These are phyloP conservation scores for Heteropelma amictum DNA, from an alignment of 2,888 invertebrate species.

Conservation along the genomic window DNA sequence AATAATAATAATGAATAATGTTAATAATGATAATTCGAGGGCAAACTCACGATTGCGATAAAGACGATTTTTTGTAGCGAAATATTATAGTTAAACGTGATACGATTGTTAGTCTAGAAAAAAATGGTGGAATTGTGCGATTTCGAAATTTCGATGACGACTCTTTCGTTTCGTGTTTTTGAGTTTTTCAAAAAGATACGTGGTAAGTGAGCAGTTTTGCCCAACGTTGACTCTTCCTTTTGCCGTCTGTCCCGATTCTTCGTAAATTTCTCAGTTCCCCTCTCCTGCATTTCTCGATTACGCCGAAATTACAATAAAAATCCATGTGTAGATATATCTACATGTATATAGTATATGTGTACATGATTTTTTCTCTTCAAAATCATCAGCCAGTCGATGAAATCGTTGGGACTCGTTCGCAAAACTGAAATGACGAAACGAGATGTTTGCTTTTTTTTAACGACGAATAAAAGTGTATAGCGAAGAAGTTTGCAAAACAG, in stretches of 20 bases:
- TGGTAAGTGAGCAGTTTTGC: neutral
- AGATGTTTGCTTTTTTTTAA: neutral
- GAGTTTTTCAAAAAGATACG: neutral
- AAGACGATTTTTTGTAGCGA: conserved; percentile 58
- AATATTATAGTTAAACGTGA: conserved; percentile 58
- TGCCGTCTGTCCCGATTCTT: neutral
- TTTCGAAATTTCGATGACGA: conserved; percentile 19
- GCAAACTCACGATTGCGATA: conserved; percentile 58
- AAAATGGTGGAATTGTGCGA: conserved; percentile 43
- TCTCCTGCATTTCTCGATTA: no score
- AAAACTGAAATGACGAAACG: neutral
- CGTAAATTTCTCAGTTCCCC: no score
- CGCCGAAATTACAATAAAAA: neutral
- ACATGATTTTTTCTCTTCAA: neutral
- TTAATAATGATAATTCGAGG: conserved; percentile 42
- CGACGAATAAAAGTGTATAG: neutral
- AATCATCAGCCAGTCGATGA: conserved; percentile 8
- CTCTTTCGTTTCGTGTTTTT: neutral
- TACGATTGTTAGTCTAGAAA: conserved; percentile 49
- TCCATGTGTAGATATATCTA: neutral
- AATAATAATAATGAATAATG: conserved; percentile 31
- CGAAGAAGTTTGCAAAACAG: no score
- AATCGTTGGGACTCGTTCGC: conserved; percentile 23
- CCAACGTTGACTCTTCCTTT: neutral
- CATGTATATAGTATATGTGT: no score